Evolutionary conservation across 2,797 vertebrate genomes (phyloP).

Genomic region (Lutjanus campechanus): DNA sequence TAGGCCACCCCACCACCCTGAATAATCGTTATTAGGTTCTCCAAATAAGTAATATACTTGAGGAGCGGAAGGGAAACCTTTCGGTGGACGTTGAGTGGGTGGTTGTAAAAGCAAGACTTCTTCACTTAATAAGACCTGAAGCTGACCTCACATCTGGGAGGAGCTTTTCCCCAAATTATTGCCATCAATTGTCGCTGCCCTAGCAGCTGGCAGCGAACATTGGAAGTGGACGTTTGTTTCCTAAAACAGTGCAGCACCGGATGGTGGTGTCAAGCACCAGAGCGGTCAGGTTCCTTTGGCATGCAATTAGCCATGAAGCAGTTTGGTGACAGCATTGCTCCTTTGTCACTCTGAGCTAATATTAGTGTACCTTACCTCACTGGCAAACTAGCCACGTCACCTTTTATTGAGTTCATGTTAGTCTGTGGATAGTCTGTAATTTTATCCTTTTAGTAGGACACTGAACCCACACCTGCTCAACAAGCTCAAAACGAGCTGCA

Average conservation of each 20-base stretch:
- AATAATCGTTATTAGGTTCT: slow-evolving; percentile 77
- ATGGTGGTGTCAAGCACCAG: slow-evolving; percentile 47
- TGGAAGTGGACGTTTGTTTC: slow-evolving; percentile 76
- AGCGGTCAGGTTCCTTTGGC: slow-evolving; percentile 47
- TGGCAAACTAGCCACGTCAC: slow-evolving; percentile 50
- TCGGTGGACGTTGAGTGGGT: slow-evolving; percentile 73
- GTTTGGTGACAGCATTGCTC: slow-evolving; percentile 62
- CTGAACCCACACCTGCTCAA: background rate
- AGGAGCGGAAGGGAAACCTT: slow-evolving; percentile 81
- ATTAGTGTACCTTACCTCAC: slow-evolving; percentile 78
- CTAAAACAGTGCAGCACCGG: slow-evolving; percentile 73
- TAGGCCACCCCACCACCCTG: slow-evolving; percentile 62
- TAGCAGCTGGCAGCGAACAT: slow-evolving; percentile 69
- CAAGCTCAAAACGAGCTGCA: no score
- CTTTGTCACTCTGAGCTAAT: slow-evolving; percentile 72
- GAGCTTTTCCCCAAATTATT: slow-evolving; percentile 79
- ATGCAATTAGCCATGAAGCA: slow-evolving; percentile 56
- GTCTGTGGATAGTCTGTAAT: background rate
- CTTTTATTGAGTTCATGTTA: slow-evolving; percentile 37
- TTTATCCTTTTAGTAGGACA: background rate
- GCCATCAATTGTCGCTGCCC: slow-evolving; percentile 82
- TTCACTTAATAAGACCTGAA: slow-evolving; percentile 77
- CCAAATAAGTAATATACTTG: slow-evolving; percentile 81
- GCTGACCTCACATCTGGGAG: slow-evolving; percentile 74
- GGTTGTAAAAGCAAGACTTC: slow-evolving; percentile 79